Percentiles rank a stretch among this genome's conserved stretches.
Conservation (phyloP, 1,140 invertebrate species). For the Sycophaga agraensis region DNA sequence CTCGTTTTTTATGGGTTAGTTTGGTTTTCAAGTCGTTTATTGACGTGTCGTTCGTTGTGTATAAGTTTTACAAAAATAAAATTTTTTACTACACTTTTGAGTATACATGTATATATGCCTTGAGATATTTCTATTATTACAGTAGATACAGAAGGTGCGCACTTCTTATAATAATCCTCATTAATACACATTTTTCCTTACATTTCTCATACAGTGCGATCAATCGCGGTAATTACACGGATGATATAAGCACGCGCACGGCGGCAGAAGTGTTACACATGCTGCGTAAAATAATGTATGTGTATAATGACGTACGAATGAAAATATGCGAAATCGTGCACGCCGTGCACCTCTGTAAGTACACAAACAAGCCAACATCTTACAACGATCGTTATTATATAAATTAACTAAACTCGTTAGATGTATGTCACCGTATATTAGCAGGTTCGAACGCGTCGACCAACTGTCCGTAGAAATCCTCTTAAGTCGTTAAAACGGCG, state of each 20-base stretch:
- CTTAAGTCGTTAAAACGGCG: background rate
- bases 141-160: background rate
- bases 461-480: constrained; percentile 11
- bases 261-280: background rate
- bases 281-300: background rate
- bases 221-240: too few relatives aligned
- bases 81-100: background rate
- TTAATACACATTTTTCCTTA: too few relatives aligned
- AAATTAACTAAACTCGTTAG: constrained; percentile 20
- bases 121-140: background rate
- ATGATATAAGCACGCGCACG: too few relatives aligned
- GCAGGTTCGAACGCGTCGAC: background rate
- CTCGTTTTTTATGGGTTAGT: too few relatives aligned
- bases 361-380: constrained; percentile 10
- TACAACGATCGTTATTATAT: constrained; percentile 13
- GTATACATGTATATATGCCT: background rate
- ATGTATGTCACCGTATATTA: constrained; percentile 3
- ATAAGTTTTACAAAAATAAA: constrained; percentile 17
- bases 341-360: constrained; percentile 1
- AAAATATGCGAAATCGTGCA: constrained; percentile 14
- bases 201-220: too few relatives aligned
- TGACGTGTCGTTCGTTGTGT: constrained; percentile 8
- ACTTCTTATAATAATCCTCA: too few relatives aligned
- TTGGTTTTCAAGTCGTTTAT: too few relatives aligned
- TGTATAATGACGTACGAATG: constrained; percentile 1